A percentile compares a stretch with the other conserved stretches of the same genome.
These are phyloP conservation scores for Bombus haemorrhoidalis DNA, from an alignment of 1,140 invertebrate species.

Conservation along the genomic window DNA sequence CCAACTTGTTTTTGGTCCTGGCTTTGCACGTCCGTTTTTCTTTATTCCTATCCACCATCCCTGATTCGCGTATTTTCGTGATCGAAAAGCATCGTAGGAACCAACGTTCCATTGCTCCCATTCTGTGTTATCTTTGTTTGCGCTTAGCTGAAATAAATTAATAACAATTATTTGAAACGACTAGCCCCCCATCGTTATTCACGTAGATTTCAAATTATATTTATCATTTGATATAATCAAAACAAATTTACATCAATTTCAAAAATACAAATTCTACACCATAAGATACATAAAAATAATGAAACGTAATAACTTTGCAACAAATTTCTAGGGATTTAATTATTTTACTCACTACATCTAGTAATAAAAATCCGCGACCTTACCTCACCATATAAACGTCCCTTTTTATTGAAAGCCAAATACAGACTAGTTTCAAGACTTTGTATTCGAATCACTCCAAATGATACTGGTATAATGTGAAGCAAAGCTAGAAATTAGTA, in stretches of 20 bases:
- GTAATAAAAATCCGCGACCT: slow-evolving; percentile 38
- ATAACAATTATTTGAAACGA: not conserved
- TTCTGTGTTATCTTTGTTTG: slow-evolving; percentile 82
- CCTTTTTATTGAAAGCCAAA: slow-evolving; percentile 85
- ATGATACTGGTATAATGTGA: slow-evolving; percentile 82
- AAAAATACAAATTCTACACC: not conserved
- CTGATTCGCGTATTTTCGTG: slow-evolving; percentile 83
- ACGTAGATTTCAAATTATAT: too few species aligned
- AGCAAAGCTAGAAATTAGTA: slow-evolving; percentile 81
- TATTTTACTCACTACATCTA: too few species aligned
- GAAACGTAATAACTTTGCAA: not conserved
- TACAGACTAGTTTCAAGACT: slow-evolving; percentile 84
- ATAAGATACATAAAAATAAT: not conserved
- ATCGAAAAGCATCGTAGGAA: slow-evolving; percentile 85
- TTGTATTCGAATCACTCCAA: slow-evolving; percentile 84
- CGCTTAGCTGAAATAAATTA: slow-evolving; percentile 79
- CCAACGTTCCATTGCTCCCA: slow-evolving; percentile 85
- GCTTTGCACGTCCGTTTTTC: slow-evolving; percentile 85
- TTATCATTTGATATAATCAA: not conserved
- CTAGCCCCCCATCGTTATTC: too few species aligned
- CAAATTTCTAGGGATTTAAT: not conserved
- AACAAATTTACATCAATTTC: not conserved
- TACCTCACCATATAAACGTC: slow-evolving; percentile 86
- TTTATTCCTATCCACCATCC: slow-evolving; percentile 87
- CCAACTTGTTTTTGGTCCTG: slow-evolving; percentile 83